Conservation (phyloP, 1,140 invertebrate genomes). For the Aphelenchoides besseyi region DNA sequence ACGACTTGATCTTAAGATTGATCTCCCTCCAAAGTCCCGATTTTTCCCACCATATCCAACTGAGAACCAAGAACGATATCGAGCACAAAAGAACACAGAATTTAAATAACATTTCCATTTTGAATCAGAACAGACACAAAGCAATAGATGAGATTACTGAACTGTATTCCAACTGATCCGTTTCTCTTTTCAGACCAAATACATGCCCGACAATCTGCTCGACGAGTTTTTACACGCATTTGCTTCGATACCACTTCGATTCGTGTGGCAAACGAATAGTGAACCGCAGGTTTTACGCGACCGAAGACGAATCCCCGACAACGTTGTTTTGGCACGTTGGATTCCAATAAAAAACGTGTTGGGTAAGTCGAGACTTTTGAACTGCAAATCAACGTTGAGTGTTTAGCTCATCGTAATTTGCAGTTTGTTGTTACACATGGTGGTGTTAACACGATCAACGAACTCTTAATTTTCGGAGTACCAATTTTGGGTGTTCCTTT, state of each 20-base stretch:
- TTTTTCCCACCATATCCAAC: background rate
- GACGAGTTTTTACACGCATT: constrained; percentile 45
- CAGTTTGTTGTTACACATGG: constrained; percentile 53
- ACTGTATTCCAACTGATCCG: background rate
- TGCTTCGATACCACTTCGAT: constrained; percentile 21
- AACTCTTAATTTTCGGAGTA: constrained; percentile 55
- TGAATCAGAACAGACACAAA: constrained; percentile 5
- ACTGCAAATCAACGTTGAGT: background rate
- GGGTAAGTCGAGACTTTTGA: constrained; percentile 24
- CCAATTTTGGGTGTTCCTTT: constrained; percentile 55
- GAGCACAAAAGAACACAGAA: background rate
- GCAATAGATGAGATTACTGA: background rate
- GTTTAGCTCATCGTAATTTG: constrained; percentile 54
- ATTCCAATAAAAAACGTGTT: constrained; percentile 54
- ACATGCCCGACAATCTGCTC: constrained; percentile 48
- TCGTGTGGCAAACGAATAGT: constrained; percentile 58
- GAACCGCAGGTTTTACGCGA: constrained; percentile 12
- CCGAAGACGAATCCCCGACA: constrained; percentile 32
- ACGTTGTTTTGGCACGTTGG: constrained; percentile 48
- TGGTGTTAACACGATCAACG: constrained; percentile 57
- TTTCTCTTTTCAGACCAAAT: constrained; percentile 40
- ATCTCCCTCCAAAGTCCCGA: background rate
- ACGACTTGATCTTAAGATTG: background rate
- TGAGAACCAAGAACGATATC: background rate
- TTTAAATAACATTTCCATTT: background rate